Evolutionary conservation across 1,140 invertebrate species (phyloP).

Genomic region (Halictus rubicundus): DNA sequence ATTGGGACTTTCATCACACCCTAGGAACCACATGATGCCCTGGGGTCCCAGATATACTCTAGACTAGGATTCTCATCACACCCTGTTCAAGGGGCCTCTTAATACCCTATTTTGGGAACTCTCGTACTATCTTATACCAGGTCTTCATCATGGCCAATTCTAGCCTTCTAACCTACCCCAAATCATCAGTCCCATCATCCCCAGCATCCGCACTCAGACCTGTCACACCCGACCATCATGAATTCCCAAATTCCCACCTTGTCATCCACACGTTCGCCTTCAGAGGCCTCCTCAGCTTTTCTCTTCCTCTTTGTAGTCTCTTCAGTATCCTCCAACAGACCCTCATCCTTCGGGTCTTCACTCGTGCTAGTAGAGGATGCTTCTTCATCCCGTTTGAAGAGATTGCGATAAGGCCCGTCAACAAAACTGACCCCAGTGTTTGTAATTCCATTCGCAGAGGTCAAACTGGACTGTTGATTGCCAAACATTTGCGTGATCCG

Average conservation of each 20-base stretch:
- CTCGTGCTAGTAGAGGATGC: slow-evolving; percentile 41
- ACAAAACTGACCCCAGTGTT: background rate
- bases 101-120: too few species aligned
- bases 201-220: too few species aligned
- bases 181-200: too few species aligned
- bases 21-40: too few species aligned
- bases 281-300: background rate
- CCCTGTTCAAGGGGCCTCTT: too few species aligned
- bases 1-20: too few species aligned
- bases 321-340: background rate
- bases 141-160: too few species aligned
- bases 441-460: slow-evolving; percentile 3
- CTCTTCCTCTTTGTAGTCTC: slow-evolving; percentile 52
- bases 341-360: slow-evolving; percentile 8
- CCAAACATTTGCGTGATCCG: slow-evolving; percentile 56
- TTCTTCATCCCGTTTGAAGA: slow-evolving; percentile 66
- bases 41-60: too few species aligned
- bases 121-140: too few species aligned
- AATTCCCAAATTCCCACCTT: slow-evolving; percentile 35
- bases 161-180: too few species aligned
- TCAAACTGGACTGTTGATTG: slow-evolving; percentile 3
- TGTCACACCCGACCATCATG: too few species aligned
- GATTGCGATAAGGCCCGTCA: slow-evolving; percentile 62
- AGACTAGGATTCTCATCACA: too few species aligned
- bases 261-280: background rate